Evolutionary conservation across 2,888 invertebrate species (phyloP), one percentile per base, ranked within the genome.

Genomic region (Syritta pipiens): DNA sequence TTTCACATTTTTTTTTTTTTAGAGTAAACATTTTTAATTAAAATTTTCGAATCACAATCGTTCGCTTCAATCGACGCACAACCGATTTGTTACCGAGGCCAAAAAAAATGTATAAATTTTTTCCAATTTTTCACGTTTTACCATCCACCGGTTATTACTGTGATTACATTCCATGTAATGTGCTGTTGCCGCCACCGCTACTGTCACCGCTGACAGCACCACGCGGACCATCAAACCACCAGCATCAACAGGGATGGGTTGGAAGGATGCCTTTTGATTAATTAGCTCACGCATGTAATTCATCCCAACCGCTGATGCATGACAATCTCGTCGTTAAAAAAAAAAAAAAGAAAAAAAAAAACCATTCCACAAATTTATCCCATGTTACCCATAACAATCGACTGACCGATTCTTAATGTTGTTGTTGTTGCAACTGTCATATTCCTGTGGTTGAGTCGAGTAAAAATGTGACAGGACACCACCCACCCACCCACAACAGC

Each of bases 251-350:
- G n/a, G n/a, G n/a, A n/a, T n/a, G n/a, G n/a, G n/a, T n/a, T n/a
- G n/a, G n/a, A 17, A 17, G 26, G 60, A 44, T 35, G 60, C 40
- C 49, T 37, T 74, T 75, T 71, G 76, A 76, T 76, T 76, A 76
- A 76, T 76, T 71, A 71, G 63, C 55, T 71, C 57, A 76, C 48
- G 46, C 67, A 55, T 67, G 55, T 57, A 57, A 67, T 67, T 46
- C 48, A 67, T 67, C 30, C 12, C 20, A 32, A 55, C 55, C 46
- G 20, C 48, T 24, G 46, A 28, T 37, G 59, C 59, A 71, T 71
- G 57, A 57, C 62, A 76, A 48, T 68, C 60, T 32, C 20, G 60
- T 75, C 68, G 60, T 72, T 72, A 63, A 63, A 57, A 72, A 67
- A 20, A 6, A 63, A 2, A 30, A n/a, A 22, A 19, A 19, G 12